phyloP scores from a whole-genome alignment of 2,888 invertebrate genomes.

The Lamellibrachia satsuma region DNA sequence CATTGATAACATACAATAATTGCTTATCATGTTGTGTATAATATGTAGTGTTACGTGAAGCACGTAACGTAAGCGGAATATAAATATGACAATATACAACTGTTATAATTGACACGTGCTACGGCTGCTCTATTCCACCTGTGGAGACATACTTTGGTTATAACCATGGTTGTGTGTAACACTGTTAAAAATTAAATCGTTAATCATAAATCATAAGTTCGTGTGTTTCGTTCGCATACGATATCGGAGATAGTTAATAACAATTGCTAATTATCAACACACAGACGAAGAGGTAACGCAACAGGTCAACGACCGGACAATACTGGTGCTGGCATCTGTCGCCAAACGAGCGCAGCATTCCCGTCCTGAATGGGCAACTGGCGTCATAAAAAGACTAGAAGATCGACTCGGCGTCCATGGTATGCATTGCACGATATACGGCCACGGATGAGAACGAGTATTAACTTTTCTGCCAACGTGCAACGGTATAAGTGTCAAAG shows the following conservation, averaged over 20 bases:
- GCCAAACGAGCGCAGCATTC: constrained; percentile 1
- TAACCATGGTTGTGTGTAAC: too few species aligned
- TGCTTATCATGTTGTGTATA: too few species aligned
- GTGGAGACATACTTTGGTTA: neutral
- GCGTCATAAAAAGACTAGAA: neutral
- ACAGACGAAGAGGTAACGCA: neutral
- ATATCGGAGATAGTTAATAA: too few species aligned
- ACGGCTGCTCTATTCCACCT: neutral
- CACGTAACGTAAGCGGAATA: too few species aligned
- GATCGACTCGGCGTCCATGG: neutral
- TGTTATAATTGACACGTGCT: neutral
- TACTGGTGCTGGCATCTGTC: constrained; percentile 6
- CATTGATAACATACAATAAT: too few species aligned
- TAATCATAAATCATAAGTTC: too few species aligned
- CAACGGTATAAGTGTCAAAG: too few species aligned
- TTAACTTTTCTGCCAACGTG: neutral
- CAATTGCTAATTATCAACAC: neutral
- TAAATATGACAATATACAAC: neutral
- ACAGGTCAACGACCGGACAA: neutral
- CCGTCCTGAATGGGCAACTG: neutral
- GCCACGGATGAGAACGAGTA: neutral
- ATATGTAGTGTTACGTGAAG: too few species aligned
- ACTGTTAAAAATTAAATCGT: too few species aligned
- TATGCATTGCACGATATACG: neutral
- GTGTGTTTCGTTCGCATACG: too few species aligned